phyloP scores from a whole-genome alignment of 2,113 vertebrate genomes.

The Dryoscopus gambensis region DNA sequence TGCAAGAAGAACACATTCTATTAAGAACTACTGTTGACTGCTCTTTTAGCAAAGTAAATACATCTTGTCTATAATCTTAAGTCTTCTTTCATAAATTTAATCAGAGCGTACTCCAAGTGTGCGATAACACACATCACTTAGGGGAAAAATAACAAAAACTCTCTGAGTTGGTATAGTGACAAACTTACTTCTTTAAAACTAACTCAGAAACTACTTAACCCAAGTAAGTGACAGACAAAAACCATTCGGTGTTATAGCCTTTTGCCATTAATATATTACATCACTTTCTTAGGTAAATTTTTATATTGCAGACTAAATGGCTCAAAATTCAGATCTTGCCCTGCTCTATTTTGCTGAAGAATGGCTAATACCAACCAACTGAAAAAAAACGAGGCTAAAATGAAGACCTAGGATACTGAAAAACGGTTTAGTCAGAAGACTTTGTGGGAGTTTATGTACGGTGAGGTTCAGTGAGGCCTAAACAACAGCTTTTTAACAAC shows the following conservation, averaged over 20 bases:
- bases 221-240: neutral
- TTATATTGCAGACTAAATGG: neutral
- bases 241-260: neutral
- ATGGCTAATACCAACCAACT: neutral
- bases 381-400: neutral
- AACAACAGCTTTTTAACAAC: neutral
- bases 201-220: neutral
- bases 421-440: neutral
- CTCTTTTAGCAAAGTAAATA: neutral
- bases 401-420: neutral
- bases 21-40: rapidly evolving
- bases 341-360: neutral
- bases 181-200: neutral
- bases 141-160: neutral
- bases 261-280: neutral
- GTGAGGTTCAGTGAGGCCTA: neutral
- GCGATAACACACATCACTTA: rapidly evolving
- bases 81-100: neutral
- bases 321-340: neutral
- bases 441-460: neutral
- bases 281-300: neutral
- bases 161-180: neutral
- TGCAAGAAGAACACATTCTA: neutral
- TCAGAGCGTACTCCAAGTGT: neutral
- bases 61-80: rapidly evolving